Evolutionary conservation across 2,797 vertebrate species (phyloP).

Genomic region (Staurois parvus): DNA sequence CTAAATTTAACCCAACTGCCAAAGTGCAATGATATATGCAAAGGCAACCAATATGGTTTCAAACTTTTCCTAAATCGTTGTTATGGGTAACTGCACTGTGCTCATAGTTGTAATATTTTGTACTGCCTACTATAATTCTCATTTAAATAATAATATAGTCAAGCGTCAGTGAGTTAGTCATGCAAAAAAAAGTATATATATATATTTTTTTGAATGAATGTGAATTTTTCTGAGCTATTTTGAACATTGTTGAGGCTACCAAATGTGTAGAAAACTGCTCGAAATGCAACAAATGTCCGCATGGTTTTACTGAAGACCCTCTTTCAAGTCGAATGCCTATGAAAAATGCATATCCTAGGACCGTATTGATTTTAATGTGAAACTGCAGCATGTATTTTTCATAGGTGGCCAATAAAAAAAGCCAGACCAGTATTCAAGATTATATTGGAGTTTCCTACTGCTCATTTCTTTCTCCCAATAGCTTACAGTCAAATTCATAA

Average conservation of each 20-base stretch:
- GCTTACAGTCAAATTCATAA: constrained; percentile 20
- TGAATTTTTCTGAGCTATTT: background rate
- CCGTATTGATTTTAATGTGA: constrained; percentile 26
- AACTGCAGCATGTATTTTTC: constrained; percentile 22
- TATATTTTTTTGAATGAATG: background rate
- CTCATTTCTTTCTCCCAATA: constrained; percentile 27
- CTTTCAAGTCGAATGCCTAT: background rate
- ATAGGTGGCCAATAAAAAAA: constrained; percentile 16
- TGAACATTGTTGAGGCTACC: background rate
- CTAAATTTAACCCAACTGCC: too few species aligned
- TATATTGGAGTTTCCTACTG: background rate
- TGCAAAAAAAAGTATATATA: too few species aligned
- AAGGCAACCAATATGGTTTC: too few species aligned
- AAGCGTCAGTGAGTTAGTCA: too few species aligned
- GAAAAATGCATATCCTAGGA: constrained; percentile 33
- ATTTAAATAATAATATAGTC: too few species aligned
- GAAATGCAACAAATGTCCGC: constrained; percentile 1
- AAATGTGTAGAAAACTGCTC: background rate
- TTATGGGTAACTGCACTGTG: too few species aligned
- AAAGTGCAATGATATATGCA: too few species aligned
- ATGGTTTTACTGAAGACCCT: background rate
- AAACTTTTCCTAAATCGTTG: too few species aligned
- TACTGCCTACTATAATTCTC: too few species aligned
- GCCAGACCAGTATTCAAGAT: constrained; percentile 8
- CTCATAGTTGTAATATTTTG: too few species aligned